Evolutionary conservation across 2,888 invertebrate species (phyloP), one percentile per base, ranked within the genome.

Genomic region (Halictus ligatus): DNA sequence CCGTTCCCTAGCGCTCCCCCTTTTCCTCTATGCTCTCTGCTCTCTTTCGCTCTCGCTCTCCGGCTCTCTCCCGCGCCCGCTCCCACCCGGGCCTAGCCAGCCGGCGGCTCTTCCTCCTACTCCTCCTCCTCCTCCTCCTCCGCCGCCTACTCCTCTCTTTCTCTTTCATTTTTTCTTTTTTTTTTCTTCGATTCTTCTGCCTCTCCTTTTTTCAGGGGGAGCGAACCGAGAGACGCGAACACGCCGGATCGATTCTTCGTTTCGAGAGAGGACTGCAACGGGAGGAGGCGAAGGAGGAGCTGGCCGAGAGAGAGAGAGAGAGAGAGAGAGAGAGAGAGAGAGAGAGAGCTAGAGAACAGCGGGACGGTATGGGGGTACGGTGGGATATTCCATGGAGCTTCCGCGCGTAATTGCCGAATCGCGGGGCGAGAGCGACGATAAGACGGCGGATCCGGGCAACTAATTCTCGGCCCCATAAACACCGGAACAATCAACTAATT

Each of bases 211-310:
- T 91, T 82, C 79, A 81, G 78, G 81, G 81, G 85, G 86, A 80
- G 88, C 84, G 82, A 82, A 80, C 85, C 87, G 87, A 86, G 88
- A 85, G 85, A 84, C 82, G 81, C 81, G 81, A 78, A 86, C 77
- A 78, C 86, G 86, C 48, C 87, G 87, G 91, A 91, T 91, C 92
- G 88, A 89, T 92, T 85, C 89, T 89, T 90, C 91, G 88, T 91
- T 91, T 87, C 91, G 90, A 90, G 91, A 90, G 91, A 90, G 86
- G 78, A 81, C 91, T 86, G 81, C 88, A 81, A 75, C 80, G 83
- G 72, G 64, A 40, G 67, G 35, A 40, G 67, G 35, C 35, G 75
- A 69, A 67, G 81, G 58, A 60, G n/a, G 29, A 2, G 18, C 21
- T 10, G 50, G 46, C 8, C 60, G 35, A 21, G 25, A 48, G 50